Percentiles rank a stretch among this genome's conserved stretches.
Conservation (phyloP, 2,888 invertebrate genomes). For the Mechanitis messenoides region DNA sequence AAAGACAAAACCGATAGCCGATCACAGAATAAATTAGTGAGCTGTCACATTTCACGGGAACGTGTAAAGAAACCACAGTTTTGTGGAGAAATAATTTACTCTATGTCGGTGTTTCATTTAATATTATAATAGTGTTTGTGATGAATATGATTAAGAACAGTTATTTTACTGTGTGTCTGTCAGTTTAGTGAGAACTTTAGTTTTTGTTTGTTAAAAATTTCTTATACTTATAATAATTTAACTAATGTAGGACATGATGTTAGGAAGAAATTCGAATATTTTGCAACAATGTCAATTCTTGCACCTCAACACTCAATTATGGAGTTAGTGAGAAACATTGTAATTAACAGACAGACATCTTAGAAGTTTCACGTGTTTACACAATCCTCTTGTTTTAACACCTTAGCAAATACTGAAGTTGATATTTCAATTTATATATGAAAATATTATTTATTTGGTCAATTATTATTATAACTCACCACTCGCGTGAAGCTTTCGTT, state of each 20-base stretch:
- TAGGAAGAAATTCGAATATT: no score
- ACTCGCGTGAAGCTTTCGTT: constrained; percentile 67
- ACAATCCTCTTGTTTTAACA: constrained; percentile 19
- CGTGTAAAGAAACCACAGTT: constrained; percentile 60
- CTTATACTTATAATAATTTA: background rate
- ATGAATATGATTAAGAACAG: constrained; percentile 40
- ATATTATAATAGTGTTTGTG: constrained; percentile 52
- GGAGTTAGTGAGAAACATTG: constrained; percentile 13
- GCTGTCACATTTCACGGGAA: constrained; percentile 61
- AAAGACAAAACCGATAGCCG: constrained; percentile 51
- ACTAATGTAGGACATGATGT: no score
- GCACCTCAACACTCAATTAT: constrained; percentile 14
- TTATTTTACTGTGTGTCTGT: constrained; percentile 22
- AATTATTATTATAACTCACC: constrained; percentile 47
- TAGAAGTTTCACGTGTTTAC: constrained; percentile 18
- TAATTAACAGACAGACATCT: constrained; percentile 18
- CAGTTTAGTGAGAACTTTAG: background rate
- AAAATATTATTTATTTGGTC: no score
- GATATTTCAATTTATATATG: background rate
- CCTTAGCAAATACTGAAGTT: background rate
- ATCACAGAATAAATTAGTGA: constrained; percentile 67
- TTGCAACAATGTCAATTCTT: no score
- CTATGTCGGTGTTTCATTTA: constrained; percentile 33
- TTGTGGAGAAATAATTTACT: constrained; percentile 48
- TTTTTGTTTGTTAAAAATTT: background rate